Percentiles rank a stretch among this genome's conserved stretches.
Conservation (phyloP, 2,797 vertebrate genomes). For the Accipiter minullus region DNA sequence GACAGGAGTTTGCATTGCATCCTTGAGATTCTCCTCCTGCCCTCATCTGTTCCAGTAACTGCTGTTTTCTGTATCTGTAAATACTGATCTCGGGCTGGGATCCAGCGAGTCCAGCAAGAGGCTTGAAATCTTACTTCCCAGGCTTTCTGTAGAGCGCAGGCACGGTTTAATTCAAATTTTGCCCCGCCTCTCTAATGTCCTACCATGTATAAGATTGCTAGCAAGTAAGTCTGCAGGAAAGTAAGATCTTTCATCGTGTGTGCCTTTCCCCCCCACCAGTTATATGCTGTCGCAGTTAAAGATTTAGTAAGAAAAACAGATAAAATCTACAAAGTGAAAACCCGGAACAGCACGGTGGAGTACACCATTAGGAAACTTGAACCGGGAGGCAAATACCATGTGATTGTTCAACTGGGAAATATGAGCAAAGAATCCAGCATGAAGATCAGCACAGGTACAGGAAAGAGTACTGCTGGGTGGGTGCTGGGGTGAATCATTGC, state of each 20-base stretch:
- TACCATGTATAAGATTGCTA: not conserved
- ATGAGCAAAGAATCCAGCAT: slow-evolving; percentile 96
- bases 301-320: slow-evolving; percentile 89
- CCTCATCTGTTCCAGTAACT: not conserved
- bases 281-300: slow-evolving; percentile 86
- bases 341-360: slow-evolving; percentile 91
- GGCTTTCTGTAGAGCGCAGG: not conserved
- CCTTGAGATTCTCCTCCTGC: not conserved
- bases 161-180: not conserved
- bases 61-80: not conserved
- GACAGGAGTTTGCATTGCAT: not conserved
- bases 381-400: slow-evolving; percentile 90
- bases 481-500: not conserved
- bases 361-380: slow-evolving; percentile 87
- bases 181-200: not conserved
- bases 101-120: not conserved
- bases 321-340: slow-evolving; percentile 88
- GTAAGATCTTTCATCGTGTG: not conserved
- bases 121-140: not conserved
- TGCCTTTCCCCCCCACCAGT: slow-evolving; percentile 67
- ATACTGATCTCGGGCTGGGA: not conserved
- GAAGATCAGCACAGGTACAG: slow-evolving; percentile 88
- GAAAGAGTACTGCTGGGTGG: not conserved
- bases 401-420: slow-evolving; percentile 90
- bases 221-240: not conserved